Evolutionary conservation across 30 jellyfish, hydroid and myxozoan genomes (phyloP).

Genomic region (Phacellophora camtschatica): DNA sequence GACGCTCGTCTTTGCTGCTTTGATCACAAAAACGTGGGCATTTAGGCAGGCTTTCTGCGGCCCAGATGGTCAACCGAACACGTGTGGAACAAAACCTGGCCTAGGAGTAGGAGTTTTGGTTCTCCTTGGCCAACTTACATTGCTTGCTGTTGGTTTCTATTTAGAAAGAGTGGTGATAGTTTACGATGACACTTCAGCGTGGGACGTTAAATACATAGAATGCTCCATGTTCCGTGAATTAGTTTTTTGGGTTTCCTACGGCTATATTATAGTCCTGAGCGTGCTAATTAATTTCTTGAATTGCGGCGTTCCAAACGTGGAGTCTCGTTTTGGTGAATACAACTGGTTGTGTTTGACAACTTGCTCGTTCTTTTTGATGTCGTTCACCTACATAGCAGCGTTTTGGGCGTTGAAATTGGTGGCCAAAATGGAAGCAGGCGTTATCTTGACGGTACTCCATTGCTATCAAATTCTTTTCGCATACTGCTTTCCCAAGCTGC

Average conservation of each 20-base stretch:
- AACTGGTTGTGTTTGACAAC: constrained; percentile 68
- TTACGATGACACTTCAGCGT: constrained; percentile 62
- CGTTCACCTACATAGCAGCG: constrained; percentile 58
- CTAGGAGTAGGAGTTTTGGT: constrained; percentile 27
- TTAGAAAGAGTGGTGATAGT: constrained; percentile 28
- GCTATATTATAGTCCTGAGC: constrained; percentile 59
- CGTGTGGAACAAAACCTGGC: constrained; percentile 69
- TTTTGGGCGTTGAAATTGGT: constrained; percentile 60
- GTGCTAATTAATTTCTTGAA: constrained; percentile 73
- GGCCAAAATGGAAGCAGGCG: constrained; percentile 61
- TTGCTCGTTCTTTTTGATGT: constrained; percentile 54
- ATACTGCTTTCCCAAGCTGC: constrained; percentile 79
- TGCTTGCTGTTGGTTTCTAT: constrained; percentile 49
- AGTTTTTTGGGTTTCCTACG: constrained; percentile 81
- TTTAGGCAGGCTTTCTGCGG: constrained; percentile 16
- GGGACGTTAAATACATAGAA: constrained; percentile 80
- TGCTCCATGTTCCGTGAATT: constrained; percentile 69
- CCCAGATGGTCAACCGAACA: constrained; percentile 48
- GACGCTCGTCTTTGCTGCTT: constrained; percentile 71
- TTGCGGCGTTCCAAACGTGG: constrained; percentile 88
- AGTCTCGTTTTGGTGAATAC: constrained; percentile 79
- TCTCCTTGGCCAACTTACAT: constrained; percentile 35
- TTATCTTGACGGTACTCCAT: constrained; percentile 64
- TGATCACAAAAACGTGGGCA: constrained; percentile 66
- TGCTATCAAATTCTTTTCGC: constrained; percentile 41